Percentiles rank a stretch among this genome's conserved stretches.
These are phyloP conservation scores for Schrankia costaestrigalis DNA, from an alignment of 2,888 invertebrate species.

Conservation along the genomic window DNA sequence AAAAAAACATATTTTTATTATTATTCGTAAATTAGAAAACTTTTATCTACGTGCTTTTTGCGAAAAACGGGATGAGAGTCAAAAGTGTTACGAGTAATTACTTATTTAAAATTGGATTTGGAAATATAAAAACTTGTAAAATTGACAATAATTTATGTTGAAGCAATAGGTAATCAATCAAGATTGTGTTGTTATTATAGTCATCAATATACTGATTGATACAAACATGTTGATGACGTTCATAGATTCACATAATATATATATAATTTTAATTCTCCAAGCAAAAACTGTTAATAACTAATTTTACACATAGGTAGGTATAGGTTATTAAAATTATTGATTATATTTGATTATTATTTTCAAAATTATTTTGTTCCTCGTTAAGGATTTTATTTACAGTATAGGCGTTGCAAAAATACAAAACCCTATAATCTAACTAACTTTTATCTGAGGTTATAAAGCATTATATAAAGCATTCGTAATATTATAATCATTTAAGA, in stretches of 20 bases:
- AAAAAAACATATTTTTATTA: slow-evolving; percentile 68
- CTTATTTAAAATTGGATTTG: slow-evolving; percentile 16
- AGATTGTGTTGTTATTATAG: slow-evolving; percentile 25
- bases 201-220: slow-evolving; percentile 26
- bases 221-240: slow-evolving; percentile 17
- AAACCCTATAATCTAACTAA: too few relatives aligned
- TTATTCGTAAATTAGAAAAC: slow-evolving; percentile 73
- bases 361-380: too few relatives aligned
- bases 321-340: too few relatives aligned
- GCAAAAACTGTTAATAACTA: too few relatives aligned
- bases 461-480: too few relatives aligned
- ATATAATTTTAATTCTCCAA: too few relatives aligned
- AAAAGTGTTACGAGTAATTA: slow-evolving; percentile 42
- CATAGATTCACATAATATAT: slow-evolving; percentile 26
- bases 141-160: slow-evolving; percentile 20
- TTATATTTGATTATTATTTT: too few relatives aligned
- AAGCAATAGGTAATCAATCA: slow-evolving; percentile 32
- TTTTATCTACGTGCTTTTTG: slow-evolving; percentile 58
- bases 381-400: too few relatives aligned
- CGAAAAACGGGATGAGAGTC: slow-evolving; percentile 45
- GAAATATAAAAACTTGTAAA: slow-evolving; percentile 17
- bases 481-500: too few relatives aligned
- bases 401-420: too few relatives aligned
- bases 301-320: too few relatives aligned
- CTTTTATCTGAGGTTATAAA: too few relatives aligned